Evolutionary conservation across 2,113 vertebrate genomes (phyloP).

Genomic region (Oceanites oceanicus): DNA sequence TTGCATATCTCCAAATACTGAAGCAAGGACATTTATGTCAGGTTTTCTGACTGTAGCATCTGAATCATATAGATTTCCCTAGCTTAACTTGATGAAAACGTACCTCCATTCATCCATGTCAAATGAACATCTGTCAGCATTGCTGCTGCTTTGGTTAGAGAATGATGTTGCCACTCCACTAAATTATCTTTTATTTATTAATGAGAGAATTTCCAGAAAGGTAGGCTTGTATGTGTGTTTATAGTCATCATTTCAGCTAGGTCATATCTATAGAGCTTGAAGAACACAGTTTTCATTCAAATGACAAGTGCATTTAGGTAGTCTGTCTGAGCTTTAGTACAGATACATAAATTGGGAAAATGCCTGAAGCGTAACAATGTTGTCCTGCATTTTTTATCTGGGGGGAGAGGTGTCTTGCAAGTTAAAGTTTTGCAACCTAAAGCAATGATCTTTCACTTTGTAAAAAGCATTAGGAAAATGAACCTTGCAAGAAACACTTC

Average conservation of each 20-base stretch:
- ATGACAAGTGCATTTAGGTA: neutral
- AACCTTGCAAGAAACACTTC: neutral
- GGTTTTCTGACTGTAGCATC: neutral
- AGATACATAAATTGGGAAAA: neutral
- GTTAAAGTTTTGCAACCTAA: neutral
- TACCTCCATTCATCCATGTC: neutral
- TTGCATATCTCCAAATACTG: neutral
- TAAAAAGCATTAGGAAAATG: neutral
- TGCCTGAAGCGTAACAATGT: neutral
- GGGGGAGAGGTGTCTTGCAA: neutral
- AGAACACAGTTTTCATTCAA: neutral
- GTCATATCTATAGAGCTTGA: neutral
- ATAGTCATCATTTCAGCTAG: neutral
- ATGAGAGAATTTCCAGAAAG: neutral
- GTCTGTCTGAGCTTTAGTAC: neutral
- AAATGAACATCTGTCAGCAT: neutral
- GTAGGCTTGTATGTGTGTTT: neutral
- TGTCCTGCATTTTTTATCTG: neutral
- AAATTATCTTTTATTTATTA: neutral
- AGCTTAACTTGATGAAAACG: neutral
- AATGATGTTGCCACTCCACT: neutral
- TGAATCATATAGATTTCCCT: neutral
- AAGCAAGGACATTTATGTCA: neutral
- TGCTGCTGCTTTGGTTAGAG: neutral
- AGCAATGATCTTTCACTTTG: neutral